A percentile compares a stretch with the other conserved stretches of the same genome.
phyloP scores from a whole-genome alignment of 2,113 vertebrate genomes.

The Ia io region DNA sequence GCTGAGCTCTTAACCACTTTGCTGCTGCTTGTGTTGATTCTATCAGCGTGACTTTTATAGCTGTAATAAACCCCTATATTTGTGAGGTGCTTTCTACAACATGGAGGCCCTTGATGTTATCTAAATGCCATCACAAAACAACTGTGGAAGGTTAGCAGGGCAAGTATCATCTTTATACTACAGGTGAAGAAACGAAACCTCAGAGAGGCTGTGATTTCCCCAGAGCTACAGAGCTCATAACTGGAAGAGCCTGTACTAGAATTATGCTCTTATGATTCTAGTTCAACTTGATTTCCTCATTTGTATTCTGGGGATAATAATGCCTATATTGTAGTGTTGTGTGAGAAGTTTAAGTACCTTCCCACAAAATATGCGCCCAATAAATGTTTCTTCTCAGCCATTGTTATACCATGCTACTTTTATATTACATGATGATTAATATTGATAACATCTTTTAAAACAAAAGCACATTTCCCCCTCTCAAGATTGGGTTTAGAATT shows the following conservation, averaged over 20 bases:
- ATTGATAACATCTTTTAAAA: conserved; percentile 57
- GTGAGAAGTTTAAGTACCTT: neutral
- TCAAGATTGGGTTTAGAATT: conserved; percentile 44
- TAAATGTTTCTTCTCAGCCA: neutral
- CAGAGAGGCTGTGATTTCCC: conserved; percentile 36
- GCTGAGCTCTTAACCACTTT: neutral
- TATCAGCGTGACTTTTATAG: neutral
- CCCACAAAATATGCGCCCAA: neutral
- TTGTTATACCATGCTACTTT: neutral
- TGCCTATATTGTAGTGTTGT: neutral
- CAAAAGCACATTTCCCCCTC: conserved; percentile 54
- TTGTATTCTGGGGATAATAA: conserved; percentile 44
- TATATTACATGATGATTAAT: neutral
- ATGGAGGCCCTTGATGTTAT: neutral
- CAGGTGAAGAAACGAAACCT: conserved; percentile 17
- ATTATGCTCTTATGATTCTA: conserved; percentile 7
- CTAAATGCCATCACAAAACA: conserved; percentile 9
- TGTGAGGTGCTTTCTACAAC: neutral
- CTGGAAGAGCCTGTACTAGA: neutral
- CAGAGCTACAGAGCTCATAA: conserved; percentile 1
- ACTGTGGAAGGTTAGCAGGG: neutral
- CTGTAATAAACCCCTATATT: neutral
- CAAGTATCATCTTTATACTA: neutral
- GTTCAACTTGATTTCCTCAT: neutral
- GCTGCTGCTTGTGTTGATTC: neutral